Evolutionary conservation across 2,113 vertebrate genomes (phyloP), one percentile per base, ranked within the genome.

Genomic region (Podilymbus podiceps): DNA sequence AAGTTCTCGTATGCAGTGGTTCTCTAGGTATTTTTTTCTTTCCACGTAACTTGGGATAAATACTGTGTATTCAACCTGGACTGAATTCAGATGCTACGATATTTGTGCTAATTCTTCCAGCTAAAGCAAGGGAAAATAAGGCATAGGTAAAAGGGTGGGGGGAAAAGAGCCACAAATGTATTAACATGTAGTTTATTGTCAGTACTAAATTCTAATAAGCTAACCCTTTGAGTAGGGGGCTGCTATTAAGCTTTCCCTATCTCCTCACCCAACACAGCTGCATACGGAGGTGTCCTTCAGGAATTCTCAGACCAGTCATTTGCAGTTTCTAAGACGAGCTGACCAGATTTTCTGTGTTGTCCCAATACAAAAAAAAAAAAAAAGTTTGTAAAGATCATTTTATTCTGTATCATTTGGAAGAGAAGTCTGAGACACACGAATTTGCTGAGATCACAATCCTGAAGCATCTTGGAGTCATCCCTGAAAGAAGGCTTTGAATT

Each of bases 1-100:
- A 93, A 46, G 52, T 97, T 97, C 97, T 97, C 92, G 83, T 94
- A 93, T 83, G 88, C 83, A 91, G 77, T 80, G 31, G 40, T 96
- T 94, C 59, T 68, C 95, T 78, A 78, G 87, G 20, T 90, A 58
- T 15, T 93, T n/a, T 55, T 91, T 88, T 59, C 27, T 16, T 31
- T 46, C 24, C 63, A 22, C 89, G 33, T 67, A 87, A 31, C 76
- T 95, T 64, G 27, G 69, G 67, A 83, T 67, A 95, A 95, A 84
- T 91, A 11, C 58, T 8, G 1, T 59, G 64, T 62, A 2, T 91
- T 85, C 58, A 47, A 62, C 74, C n/a, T 11, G 11, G 21, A 30
- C 31, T 82, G 89, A 76, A 85, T 85, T 91, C 84, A 69, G 58
- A 68, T 78, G 64, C 40, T 59, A 13, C 87, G 90, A 35, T 71